phyloP scores from a whole-genome alignment of 2,888 invertebrate genomes.

The Volucella zonaria region DNA sequence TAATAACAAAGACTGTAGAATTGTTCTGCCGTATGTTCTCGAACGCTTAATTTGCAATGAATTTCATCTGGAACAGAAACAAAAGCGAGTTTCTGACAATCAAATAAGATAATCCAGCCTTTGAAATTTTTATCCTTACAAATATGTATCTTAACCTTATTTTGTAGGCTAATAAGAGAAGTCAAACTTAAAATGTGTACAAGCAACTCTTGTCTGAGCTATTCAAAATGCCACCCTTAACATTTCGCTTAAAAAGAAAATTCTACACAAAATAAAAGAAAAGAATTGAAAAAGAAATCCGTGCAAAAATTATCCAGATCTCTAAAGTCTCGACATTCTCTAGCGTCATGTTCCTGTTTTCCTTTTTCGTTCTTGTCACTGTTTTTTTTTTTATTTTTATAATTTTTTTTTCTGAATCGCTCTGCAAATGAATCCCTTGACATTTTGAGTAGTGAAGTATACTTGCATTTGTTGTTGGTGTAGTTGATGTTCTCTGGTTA shows the following conservation, averaged over 20 bases:
- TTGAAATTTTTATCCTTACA: constrained; percentile 1
- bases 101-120: not conserved
- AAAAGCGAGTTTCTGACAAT: no score
- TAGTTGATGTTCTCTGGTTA: constrained; percentile 33
- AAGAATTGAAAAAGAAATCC: constrained; percentile 32
- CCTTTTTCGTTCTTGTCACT: not conserved
- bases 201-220: constrained; percentile 23
- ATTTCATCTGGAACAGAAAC: no score
- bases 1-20: no score
- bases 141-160: constrained; percentile 26
- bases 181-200: constrained; percentile 4
- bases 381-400: not conserved
- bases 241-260: constrained; percentile 18
- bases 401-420: constrained; percentile 59
- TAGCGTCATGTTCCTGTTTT: constrained; percentile 31
- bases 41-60: no score
- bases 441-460: constrained; percentile 70
- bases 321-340: constrained; percentile 62
- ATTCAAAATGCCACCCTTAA: constrained; percentile 35
- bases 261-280: not conserved
- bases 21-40: no score
- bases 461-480: constrained; percentile 59
- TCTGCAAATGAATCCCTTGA: constrained; percentile 73
- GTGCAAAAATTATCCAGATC: constrained; percentile 49
- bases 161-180: constrained; percentile 29